A percentile compares a stretch with the other conserved stretches of the same genome.
Evolutionary conservation across 2,888 invertebrate species (phyloP).

Genomic region (Pocota personata): DNA sequence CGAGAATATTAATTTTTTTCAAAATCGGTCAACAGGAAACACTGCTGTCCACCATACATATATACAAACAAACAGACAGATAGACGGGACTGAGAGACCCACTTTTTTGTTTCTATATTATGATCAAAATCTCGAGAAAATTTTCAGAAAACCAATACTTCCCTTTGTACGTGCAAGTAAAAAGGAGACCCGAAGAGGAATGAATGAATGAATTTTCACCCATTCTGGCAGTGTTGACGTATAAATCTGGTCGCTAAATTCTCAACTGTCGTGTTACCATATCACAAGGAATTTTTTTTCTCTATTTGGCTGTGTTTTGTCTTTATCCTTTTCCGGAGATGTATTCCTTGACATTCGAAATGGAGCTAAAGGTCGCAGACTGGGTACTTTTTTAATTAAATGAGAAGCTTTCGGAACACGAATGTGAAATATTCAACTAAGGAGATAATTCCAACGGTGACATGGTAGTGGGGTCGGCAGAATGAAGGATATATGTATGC

Average conservation of each 20-base stretch:
- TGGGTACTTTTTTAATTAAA: conserved; percentile 46
- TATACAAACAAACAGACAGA: too few relatives aligned
- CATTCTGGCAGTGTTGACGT: conserved; percentile 22
- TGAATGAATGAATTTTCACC: neutral
- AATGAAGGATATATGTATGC: neutral
- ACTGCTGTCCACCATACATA: too few relatives aligned
- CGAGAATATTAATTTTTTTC: too few relatives aligned
- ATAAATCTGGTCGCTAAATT: conserved; percentile 51
- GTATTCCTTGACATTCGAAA: conserved; percentile 31
- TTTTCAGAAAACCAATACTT: too few relatives aligned
- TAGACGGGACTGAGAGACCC: too few relatives aligned
- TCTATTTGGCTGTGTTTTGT: neutral
- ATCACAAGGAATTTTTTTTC: neutral
- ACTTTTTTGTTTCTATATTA: too few relatives aligned
- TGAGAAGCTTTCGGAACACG: conserved; percentile 29
- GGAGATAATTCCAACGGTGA: conserved; percentile 53
- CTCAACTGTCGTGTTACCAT: conserved; percentile 39
- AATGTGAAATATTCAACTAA: conserved; percentile 40
- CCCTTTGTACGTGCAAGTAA: too few relatives aligned
- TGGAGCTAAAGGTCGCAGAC: conserved; percentile 32
- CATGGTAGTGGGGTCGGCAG: neutral
- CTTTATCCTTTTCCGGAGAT: conserved; percentile 16
- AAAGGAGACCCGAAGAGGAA: neutral
- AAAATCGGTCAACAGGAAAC: too few relatives aligned
- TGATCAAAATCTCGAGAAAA: too few relatives aligned